A percentile compares a stretch with the other conserved stretches of the same genome.
These are phyloP conservation scores for Augochlorella aurata DNA, from an alignment of 2,888 invertebrate genomes.

Conservation along the genomic window DNA sequence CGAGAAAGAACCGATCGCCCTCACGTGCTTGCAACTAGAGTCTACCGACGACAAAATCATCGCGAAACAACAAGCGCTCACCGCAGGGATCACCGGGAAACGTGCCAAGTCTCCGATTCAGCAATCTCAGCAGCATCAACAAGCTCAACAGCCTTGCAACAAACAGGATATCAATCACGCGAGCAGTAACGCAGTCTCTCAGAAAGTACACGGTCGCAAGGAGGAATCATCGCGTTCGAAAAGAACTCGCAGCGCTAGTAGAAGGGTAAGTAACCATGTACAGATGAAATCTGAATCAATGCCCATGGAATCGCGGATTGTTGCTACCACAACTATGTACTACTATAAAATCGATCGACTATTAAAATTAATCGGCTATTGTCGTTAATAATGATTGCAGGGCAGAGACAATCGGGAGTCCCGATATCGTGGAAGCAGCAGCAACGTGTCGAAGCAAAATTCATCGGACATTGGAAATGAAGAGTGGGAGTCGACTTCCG, in stretches of 20 bases:
- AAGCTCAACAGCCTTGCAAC: slow-evolving; percentile 65
- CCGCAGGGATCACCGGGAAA: slow-evolving; percentile 86
- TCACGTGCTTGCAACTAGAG: slow-evolving; percentile 67
- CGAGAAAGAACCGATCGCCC: slow-evolving; percentile 79
- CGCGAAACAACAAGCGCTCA: slow-evolving; percentile 86
- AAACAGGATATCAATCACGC: slow-evolving; percentile 69
- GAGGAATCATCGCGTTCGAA: slow-evolving; percentile 74
- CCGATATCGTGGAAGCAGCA: slow-evolving; percentile 71
- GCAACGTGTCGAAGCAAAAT: slow-evolving; percentile 75
- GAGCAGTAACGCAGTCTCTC: slow-evolving; percentile 54
- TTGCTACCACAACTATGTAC: background rate
- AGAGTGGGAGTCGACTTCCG: slow-evolving; percentile 92
- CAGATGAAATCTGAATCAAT: background rate
- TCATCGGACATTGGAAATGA: slow-evolving; percentile 84
- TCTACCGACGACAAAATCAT: slow-evolving; percentile 86
- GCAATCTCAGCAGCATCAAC: slow-evolving; percentile 58
- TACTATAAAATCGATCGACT: background rate
- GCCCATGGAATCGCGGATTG: background rate
- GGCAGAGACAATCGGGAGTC: slow-evolving; percentile 78
- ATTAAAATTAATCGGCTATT: background rate
- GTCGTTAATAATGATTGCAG: slow-evolving; percentile 53
- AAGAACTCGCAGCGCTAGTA: slow-evolving; percentile 78
- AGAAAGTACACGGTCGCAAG: slow-evolving; percentile 73
- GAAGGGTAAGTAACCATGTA: slow-evolving; percentile 67
- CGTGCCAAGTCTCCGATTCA: slow-evolving; percentile 77